Conservation (phyloP, 2,888 invertebrate species). For the Drosophila paramelanica region DNA sequence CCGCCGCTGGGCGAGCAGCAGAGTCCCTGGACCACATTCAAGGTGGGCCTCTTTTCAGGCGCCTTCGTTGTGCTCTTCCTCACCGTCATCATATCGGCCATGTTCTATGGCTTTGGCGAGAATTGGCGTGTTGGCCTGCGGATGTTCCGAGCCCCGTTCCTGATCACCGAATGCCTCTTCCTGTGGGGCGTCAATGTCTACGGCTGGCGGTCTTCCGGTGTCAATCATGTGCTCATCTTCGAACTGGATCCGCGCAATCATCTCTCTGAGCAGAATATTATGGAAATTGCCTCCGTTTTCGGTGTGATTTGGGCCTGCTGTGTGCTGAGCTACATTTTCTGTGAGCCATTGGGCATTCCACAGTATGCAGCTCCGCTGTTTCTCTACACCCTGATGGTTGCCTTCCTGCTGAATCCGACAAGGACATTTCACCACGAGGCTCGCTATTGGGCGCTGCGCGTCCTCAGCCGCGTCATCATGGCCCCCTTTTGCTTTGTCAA, state of each 20-base stretch:
- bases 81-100: conserved; percentile 90
- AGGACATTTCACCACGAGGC: conserved; percentile 91
- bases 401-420: conserved; percentile 91
- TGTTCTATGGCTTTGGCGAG: conserved; percentile 85
- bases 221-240: conserved; percentile 93
- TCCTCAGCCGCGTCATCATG: conserved; percentile 87
- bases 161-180: conserved; percentile 91
- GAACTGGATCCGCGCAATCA: conserved; percentile 93
- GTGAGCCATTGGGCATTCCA: conserved; percentile 89
- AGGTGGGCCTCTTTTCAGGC: conserved; percentile 93
- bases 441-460: conserved; percentile 89
- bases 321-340: conserved; percentile 89
- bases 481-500: conserved; percentile 92
- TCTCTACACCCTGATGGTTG: conserved; percentile 88
- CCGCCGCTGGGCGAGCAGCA: conserved; percentile 94
- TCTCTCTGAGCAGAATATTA: conserved; percentile 90
- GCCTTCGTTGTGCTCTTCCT: conserved; percentile 91
- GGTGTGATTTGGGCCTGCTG: conserved; percentile 90
- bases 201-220: conserved; percentile 92
- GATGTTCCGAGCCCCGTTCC: conserved; percentile 91
- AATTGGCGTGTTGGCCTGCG: conserved; percentile 90
- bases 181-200: conserved; percentile 92
- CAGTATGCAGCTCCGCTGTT: conserved; percentile 91
- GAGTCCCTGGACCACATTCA: conserved; percentile 93
- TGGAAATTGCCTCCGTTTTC: conserved; percentile 91